phyloP scores from a whole-genome alignment of 2,797 vertebrate species.

The Gambusia yucatana region DNA sequence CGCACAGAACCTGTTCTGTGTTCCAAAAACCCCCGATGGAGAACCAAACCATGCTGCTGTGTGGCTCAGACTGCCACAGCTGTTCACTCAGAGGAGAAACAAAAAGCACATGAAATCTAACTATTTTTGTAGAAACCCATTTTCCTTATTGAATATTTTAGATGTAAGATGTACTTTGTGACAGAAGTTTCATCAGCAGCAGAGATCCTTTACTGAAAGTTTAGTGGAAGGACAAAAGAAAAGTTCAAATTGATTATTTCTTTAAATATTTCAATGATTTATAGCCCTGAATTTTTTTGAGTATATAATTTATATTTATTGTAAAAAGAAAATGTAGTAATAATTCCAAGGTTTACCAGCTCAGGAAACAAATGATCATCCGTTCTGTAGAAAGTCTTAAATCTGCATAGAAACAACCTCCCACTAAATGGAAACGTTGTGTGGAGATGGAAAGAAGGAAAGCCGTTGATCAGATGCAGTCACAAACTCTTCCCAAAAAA shows the following conservation, averaged over 20 bases:
- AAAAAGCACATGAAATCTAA: conserved; percentile 58
- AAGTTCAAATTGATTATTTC: conserved; percentile 37
- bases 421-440: background rate
- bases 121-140: conserved; percentile 73
- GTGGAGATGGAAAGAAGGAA: background rate
- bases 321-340: conserved; percentile 6
- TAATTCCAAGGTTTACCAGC: background rate
- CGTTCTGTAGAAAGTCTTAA: conserved; percentile 1
- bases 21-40: conserved; percentile 37
- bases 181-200: conserved; percentile 66
- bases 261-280: conserved; percentile 27
- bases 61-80: conserved; percentile 41
- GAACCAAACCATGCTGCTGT: conserved; percentile 61
- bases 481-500: background rate
- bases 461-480: background rate
- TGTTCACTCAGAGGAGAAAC: conserved; percentile 59
- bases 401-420: conserved; percentile 1
- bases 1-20: conserved; percentile 50
- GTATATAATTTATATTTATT: conserved; percentile 12
- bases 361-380: conserved; percentile 4
- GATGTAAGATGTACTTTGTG: conserved; percentile 34
- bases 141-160: conserved; percentile 35
- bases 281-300: background rate
- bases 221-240: conserved; percentile 19
- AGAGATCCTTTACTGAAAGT: conserved; percentile 39